These are phyloP conservation scores for Eilema sororculum DNA, from an alignment of 2,888 invertebrate genomes.

Conservation along the genomic window DNA sequence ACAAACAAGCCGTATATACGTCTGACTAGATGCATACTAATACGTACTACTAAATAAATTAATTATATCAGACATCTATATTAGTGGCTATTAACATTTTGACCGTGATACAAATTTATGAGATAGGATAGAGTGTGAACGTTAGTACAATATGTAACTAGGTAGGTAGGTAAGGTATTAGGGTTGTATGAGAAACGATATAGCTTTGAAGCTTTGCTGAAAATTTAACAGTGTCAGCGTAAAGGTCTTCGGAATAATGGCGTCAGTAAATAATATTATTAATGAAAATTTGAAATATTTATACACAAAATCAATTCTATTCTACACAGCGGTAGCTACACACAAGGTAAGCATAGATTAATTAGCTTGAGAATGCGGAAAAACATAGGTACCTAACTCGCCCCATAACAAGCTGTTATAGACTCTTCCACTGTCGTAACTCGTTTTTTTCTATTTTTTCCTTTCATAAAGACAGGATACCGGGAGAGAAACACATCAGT, in stretches of 20 bases:
- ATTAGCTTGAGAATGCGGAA: background rate
- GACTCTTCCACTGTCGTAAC: too few species aligned
- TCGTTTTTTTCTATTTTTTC: too few species aligned
- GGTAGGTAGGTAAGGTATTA: conserved; percentile 50
- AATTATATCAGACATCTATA: conserved; percentile 42
- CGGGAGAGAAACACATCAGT: too few species aligned
- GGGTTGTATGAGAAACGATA: conserved; percentile 46
- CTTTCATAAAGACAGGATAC: too few species aligned
- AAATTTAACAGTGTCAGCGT: background rate
- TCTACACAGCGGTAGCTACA: too few species aligned
- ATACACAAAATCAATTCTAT: background rate
- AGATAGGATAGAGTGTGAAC: conserved; percentile 50
- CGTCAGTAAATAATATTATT: background rate
- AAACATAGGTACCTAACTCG: background rate
- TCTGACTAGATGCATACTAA: background rate
- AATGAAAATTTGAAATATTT: background rate
- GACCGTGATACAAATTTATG: conserved; percentile 54
- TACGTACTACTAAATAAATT: conserved; percentile 11
- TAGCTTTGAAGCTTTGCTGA: conserved; percentile 13
- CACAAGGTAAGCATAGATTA: too few species aligned
- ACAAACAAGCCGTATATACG: background rate
- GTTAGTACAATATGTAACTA: conserved; percentile 51
- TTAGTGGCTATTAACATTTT: conserved; percentile 42
- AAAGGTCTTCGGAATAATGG: background rate
- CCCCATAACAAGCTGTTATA: background rate